These are phyloP conservation scores for Ploceus nigricollis DNA, from an alignment of 2,113 vertebrate species.

Conservation along the genomic window DNA sequence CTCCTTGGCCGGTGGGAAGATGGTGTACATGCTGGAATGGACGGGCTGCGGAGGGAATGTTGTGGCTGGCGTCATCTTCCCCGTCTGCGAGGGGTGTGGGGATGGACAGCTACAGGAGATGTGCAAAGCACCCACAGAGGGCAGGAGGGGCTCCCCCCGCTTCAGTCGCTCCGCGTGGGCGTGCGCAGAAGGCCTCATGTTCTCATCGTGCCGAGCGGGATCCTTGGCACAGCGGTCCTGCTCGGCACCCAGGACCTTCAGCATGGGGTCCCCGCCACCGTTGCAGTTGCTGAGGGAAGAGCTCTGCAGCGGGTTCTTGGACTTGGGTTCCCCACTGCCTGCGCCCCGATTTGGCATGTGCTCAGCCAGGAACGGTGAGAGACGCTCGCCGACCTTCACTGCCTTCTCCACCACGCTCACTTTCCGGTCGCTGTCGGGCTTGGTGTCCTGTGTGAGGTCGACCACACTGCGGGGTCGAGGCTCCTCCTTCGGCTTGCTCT, in stretches of 20 bases:
- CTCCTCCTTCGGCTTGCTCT: constrained; percentile 76
- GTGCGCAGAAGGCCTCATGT: constrained; percentile 65
- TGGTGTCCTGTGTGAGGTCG: constrained; percentile 82
- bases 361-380: constrained; percentile 71
- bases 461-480: constrained; percentile 75
- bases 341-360: constrained; percentile 57
- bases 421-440: constrained; percentile 80
- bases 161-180: constrained; percentile 73
- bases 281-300: constrained; percentile 76
- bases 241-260: constrained; percentile 76
- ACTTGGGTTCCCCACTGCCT: constrained; percentile 70
- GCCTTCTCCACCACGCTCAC: constrained; percentile 69
- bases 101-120: constrained; percentile 78
- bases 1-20: constrained; percentile 80
- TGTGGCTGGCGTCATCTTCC: constrained; percentile 61
- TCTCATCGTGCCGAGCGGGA: constrained; percentile 72
- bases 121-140: constrained; percentile 74
- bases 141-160: constrained; percentile 75
- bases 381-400: constrained; percentile 59
- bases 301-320: constrained; percentile 74
- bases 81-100: constrained; percentile 61
- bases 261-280: constrained; percentile 41
- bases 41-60: constrained; percentile 73
- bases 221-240: constrained; percentile 78
- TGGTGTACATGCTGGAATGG: constrained; percentile 77